Base-by-base conservation (phyloP, 2,888 invertebrate genomes). In the Eudemis profundana region DNA sequence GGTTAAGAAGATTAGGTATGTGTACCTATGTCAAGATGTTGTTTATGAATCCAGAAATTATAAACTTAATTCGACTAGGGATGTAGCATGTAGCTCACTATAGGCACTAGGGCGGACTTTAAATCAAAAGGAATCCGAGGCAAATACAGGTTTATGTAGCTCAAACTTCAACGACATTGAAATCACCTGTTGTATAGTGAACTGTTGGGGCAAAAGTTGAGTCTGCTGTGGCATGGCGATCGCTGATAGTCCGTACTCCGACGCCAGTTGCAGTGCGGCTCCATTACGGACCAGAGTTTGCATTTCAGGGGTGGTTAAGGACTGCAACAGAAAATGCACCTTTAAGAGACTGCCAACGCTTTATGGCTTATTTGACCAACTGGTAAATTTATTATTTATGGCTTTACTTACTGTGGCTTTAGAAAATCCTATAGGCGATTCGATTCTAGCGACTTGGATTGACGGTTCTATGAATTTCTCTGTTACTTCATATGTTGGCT, bases 181-280 rank as follows among this genome's bases (percentile, higher is more conserved):
- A n/a, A 10, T 27, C 66, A 73, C 74, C 70, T 65, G 65, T 3
- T 87, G 90, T 33, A 88, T 68, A 4, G 85, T 78, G 66, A 84
- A 87, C 56, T 87, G 86, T 59, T 88, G 89, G 4, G 85, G 86
- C 8, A 74, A 57, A 1, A 76, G 83, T 4, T 88, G 86, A n/a
- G 87, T 85, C 62, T 89, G 90, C 56, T 90, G 90, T 59, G 89
- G 81, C 33, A 93, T 72, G 57, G 89, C 69, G 79, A 89, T 68
- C 72, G 92, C 79, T 80, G 93, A 75, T 74, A 92, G 72, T 72
- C 93, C 75, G 59, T 82, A 86, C 29, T 89, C 89, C 0, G 85
- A 75, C 3, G 93, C 88, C 3, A 93, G 82, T 72, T 93, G 92
- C 10, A 89, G 76, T 1, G 87, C 77, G 62, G 87, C 84, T n/a